A percentile compares a stretch with the other conserved stretches of the same genome.
phyloP scores from a whole-genome alignment of 2,797 vertebrate genomes.

The Sebastes hubbsi region DNA sequence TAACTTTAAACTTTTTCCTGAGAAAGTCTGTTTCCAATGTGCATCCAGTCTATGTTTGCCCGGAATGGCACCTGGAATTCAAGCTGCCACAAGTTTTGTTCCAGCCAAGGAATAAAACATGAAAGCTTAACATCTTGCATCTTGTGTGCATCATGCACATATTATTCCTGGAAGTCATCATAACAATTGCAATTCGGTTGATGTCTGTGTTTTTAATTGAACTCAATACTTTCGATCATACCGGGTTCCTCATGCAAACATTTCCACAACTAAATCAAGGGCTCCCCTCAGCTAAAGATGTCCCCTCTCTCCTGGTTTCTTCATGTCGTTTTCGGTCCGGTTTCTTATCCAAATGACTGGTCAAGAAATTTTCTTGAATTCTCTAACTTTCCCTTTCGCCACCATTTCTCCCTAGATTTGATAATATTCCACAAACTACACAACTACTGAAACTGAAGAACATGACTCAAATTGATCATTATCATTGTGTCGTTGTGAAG shows the following conservation, averaged over 20 bases:
- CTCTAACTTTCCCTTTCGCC: not conserved
- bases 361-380: not conserved
- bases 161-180: conserved; percentile 33
- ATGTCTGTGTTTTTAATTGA: conserved; percentile 44
- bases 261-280: not conserved
- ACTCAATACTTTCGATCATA: not conserved
- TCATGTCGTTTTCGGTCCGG: conserved; percentile 3
- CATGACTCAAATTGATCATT: not conserved
- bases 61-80: conserved; percentile 51
- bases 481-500: not conserved
- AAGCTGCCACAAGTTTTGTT: conserved; percentile 30
- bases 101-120: conserved; percentile 41
- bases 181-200: not conserved
- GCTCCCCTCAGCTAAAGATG: not conserved
- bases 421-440: not conserved
- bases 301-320: not conserved
- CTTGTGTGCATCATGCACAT: conserved; percentile 29
- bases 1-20: conserved; percentile 57
- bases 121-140: conserved; percentile 33
- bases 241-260: not conserved
- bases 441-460: not conserved
- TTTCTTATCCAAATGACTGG: not conserved
- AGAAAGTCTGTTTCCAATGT: conserved; percentile 67
- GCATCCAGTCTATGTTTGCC: conserved; percentile 39
- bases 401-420: not conserved